Percentiles rank a stretch among this genome's conserved stretches.
Evolutionary conservation across 2,113 vertebrate genomes (phyloP).

Genomic region (Craseonycteris thonglongyai): DNA sequence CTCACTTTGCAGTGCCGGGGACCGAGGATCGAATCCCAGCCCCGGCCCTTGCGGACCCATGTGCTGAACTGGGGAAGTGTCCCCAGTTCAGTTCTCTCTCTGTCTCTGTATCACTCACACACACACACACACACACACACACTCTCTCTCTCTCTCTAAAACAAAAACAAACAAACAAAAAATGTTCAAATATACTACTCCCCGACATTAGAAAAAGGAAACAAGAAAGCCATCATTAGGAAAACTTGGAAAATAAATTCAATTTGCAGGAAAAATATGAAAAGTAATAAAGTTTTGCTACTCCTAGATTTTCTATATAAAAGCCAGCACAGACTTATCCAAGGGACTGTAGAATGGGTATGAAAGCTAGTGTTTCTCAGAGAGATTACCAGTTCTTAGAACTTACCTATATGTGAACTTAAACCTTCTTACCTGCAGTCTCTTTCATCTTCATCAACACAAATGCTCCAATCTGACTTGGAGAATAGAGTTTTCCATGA

Average conservation of each 20-base stretch:
- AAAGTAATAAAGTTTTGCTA: neutral
- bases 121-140: too few species aligned
- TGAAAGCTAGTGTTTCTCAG: neutral
- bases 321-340: neutral
- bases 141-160: too few species aligned
- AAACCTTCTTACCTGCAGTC: constrained; percentile 87
- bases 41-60: too few species aligned
- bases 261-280: neutral
- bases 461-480: constrained; percentile 96
- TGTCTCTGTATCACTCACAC: too few species aligned
- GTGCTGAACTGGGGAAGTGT: too few species aligned
- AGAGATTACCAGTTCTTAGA: neutral
- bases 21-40: too few species aligned
- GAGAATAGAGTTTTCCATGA: constrained; percentile 96
- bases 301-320: neutral
- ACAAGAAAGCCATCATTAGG: neutral
- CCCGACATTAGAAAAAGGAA: neutral
- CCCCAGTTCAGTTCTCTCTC: too few species aligned
- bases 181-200: neutral
- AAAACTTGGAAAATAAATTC: neutral
- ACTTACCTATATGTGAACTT: neutral
- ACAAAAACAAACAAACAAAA: too few species aligned
- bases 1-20: too few species aligned
- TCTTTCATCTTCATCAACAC: constrained; percentile 99
- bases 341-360: neutral